phyloP scores from a whole-genome alignment of 2,113 vertebrate species.

The Marcusenius ussheri region DNA sequence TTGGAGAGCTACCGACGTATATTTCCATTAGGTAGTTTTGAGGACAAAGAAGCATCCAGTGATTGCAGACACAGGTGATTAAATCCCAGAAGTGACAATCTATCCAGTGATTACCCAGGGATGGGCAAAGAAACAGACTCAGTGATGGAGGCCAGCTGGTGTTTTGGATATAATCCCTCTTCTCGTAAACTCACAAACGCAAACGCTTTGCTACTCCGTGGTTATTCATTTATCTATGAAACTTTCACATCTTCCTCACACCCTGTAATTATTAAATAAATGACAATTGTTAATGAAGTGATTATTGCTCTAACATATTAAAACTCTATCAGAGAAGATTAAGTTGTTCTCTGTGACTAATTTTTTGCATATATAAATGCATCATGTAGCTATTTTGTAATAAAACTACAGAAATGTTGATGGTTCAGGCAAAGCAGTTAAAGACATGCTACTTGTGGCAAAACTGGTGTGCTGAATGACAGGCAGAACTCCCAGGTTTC shows the following conservation, averaged over 20 bases:
- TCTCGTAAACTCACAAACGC: neutral
- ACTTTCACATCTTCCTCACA: neutral
- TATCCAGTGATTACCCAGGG: conserved; percentile 6
- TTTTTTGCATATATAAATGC: neutral
- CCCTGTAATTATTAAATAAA: neutral
- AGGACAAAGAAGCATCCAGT: neutral
- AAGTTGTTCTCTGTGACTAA: neutral
- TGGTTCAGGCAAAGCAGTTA: neutral
- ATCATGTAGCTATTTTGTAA: neutral
- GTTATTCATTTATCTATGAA: neutral
- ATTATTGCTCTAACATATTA: neutral
- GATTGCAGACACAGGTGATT: neutral
- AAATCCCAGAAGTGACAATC: neutral
- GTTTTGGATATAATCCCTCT: neutral
- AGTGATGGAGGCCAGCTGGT: neutral
- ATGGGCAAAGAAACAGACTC: neutral
- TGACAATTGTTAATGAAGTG: neutral
- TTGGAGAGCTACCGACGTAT: neutral
- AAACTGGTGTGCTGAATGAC: neutral
- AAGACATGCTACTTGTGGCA: neutral
- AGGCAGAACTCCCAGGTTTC: neutral
- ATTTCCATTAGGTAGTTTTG: neutral
- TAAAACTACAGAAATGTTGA: neutral
- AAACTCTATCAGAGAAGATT: neutral
- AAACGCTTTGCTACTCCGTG: neutral